A percentile compares a stretch with the other conserved stretches of the same genome.
phyloP scores from a whole-genome alignment of 2,888 invertebrate species.

The Nephrocerus scutellatus region DNA sequence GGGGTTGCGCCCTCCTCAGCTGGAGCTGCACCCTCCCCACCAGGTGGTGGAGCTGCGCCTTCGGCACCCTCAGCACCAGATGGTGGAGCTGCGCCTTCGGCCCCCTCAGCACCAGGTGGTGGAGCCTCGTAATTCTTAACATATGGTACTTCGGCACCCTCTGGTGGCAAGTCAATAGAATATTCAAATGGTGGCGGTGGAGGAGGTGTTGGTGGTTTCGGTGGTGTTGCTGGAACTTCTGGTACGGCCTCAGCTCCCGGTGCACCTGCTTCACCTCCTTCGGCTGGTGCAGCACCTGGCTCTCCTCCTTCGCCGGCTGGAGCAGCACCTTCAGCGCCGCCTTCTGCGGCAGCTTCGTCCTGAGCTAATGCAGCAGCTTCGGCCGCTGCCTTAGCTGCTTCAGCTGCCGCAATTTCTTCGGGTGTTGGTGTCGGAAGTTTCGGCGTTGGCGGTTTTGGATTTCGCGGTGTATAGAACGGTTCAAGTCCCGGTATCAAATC shows the following conservation, averaged over 20 bases:
- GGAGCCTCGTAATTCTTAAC: conserved; percentile 47
- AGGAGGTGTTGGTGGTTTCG: conserved; percentile 44
- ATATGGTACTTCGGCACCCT: conserved; percentile 48
- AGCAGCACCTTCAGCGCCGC: conserved; percentile 31
- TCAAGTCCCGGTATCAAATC: conserved; percentile 64
- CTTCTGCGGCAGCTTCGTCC: conserved; percentile 30
- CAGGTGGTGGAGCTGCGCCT: conserved; percentile 36
- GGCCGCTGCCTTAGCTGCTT: conserved; percentile 39
- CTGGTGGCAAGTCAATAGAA: conserved; percentile 46
- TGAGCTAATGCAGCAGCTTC: conserved; percentile 35
- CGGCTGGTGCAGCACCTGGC: conserved; percentile 27
- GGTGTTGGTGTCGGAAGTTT: conserved; percentile 43
- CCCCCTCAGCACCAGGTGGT: conserved; percentile 38
- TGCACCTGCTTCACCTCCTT: conserved; percentile 31
- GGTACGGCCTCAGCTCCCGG: conserved; percentile 33
- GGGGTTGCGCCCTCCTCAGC: conserved; percentile 37
- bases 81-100: conserved; percentile 32
- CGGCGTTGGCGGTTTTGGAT: conserved; percentile 48
- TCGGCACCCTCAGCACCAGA: conserved; percentile 30
- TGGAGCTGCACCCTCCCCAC: conserved; percentile 34
- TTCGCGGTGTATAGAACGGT: conserved; percentile 46
- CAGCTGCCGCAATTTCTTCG: conserved; percentile 42
- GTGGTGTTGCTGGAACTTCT: conserved; percentile 30
- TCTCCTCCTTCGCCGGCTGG: conserved; percentile 24
- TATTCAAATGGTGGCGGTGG: conserved; percentile 48